Evolutionary conservation across 2,888 invertebrate species (phyloP), one percentile per base, ranked within the genome.

Genomic region (Notodonta dromedarius): DNA sequence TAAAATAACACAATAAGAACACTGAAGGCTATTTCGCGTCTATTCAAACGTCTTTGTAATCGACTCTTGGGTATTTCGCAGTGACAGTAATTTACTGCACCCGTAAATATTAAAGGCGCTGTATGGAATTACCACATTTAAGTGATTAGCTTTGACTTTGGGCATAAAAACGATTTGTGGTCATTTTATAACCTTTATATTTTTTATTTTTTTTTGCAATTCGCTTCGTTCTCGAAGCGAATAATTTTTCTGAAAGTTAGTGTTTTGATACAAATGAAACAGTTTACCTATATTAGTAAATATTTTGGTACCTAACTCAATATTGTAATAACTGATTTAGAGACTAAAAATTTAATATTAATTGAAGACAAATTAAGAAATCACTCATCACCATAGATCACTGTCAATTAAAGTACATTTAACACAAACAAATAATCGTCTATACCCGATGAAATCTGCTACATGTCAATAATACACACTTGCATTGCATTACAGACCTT

Each of bases 1-100:
- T 82, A 88, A 88, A 79, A 74, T 69, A 73, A 80, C 66, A 87
- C 86, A 87, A 86, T 83, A 69, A 79, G 66, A 69, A 63, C 60
- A 60, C 68, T 55, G 83, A 86, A 85, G 84, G 86, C 71, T 79
- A 71, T 65, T 57, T 62, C 32, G 52, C 44, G 32, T 46, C 80
- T 77, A 84, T 84, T 82, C 74, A 84, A 78, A 77, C 66, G 80
- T 79, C 82, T 74, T 58, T 62, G 65, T 71, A 71, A 77, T 77
- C 70, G 68, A 70, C 74, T 64, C 44, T 16, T 58, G 53, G 57
- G 70, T 69, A 73, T 78, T 78, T 78, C 78, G 64, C 66, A 73
- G 71, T 40, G 53, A 62, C 65, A 64, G 62, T 71, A 63, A 76
- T 76, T 70, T 74, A 74, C 61, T 62, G 63, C 24, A 61, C 58